Base-by-base conservation (phyloP, 1,140 invertebrate genomes). In the Macrobrachium nipponense region DNA sequence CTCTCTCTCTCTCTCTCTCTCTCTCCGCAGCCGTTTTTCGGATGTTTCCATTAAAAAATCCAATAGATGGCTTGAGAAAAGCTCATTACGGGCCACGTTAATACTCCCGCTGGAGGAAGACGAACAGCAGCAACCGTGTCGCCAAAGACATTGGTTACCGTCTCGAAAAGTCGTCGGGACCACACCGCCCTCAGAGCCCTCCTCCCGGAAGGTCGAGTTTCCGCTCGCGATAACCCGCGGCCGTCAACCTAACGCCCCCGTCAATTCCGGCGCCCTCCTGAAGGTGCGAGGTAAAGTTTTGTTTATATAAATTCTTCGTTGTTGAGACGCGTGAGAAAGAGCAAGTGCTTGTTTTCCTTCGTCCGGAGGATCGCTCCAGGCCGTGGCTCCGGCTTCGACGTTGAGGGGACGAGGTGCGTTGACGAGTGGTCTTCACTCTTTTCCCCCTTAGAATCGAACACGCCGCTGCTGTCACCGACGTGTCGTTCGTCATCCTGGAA, bases 281-380 rank as follows among this genome's bases (percentile, higher is more conserved):
- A 64, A 62, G 78, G 64, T 64, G 78, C 51, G 66, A 80, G 78
- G 78, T 62, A 80, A 66, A 80, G 78, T 80, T 80, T 80, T 80
- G 78, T 80, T 80, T 80, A 66, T 80, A 80, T 80, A 80, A 80
- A 80, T 80, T 80, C 78, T 80, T 80, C 78, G 44, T 36, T 43
- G 78, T 43, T 80, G 78, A 80, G 78, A 80, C 78, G 78, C 78
- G 78, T 80, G 78, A 80, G 78, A 80, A 80, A 80, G 78, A 80
- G 78, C 78, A 80, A 80, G 78, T 80, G 78, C 78, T 80, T 80
- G 78, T 80, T 62, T 80, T 80, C 61, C 62, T 80, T 62, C 62
- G 78, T 80, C 36, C 78, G 78, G 44, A 66, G n/a, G 61, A 62
- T n/a, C 15, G n/a, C 20, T 23, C 17, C 12, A n/a, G 61, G 14